Base-by-base conservation (phyloP, 2,797 vertebrate species). In the Pipistrellus pygmaeus region DNA sequence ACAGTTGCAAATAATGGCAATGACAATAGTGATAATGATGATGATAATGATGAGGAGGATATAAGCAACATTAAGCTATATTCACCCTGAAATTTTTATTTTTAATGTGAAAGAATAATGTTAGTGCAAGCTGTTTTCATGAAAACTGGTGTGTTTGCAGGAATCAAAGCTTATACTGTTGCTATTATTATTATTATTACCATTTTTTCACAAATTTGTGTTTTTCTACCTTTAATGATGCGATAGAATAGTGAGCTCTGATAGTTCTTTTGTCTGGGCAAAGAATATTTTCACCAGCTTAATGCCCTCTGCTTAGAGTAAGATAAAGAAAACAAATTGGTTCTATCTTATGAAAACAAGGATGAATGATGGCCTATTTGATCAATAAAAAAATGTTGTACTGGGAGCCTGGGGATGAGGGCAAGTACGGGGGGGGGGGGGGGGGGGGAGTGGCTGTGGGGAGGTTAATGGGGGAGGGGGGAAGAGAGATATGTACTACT, bases 341-440 rank as follows among this genome's bases (percentile, higher is more conserved):
- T 41, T 62, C 20, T 94, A n/a, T 88, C 17, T 78, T 72, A 86
- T 83, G 76, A 44, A 93, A 93, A 85, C 17, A 66, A 89, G 38
- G 15, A 82, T 72, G 69, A 95, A 60, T 35, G 64, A 85, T 87
- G 75, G 69, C 25, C 88, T 93, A 91, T 27, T 8, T 7, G 25
- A 87, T 93, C 93, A 94, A 94, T 95, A 46, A 84, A 89, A 55
- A 55, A 53, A 48, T 75, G 75, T 73, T 84, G 5, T n/a, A 55
- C 20, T 55, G 21, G 53, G 53, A 20, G 53, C 21, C 8, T 1
- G 53, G 53, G 20, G 53, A 55, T 10, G 20, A 55, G 53, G 21
- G 21, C 8, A 55, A 55, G 53, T 23, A 23, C 20, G 1, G 44
- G 44, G 38, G 1, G 38, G 44, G 44, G 8, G 44, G 7, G 53